Evolutionary conservation across 2,888 invertebrate species (phyloP), one percentile per base, ranked within the genome.

Genomic region (Girardia tigrina): DNA sequence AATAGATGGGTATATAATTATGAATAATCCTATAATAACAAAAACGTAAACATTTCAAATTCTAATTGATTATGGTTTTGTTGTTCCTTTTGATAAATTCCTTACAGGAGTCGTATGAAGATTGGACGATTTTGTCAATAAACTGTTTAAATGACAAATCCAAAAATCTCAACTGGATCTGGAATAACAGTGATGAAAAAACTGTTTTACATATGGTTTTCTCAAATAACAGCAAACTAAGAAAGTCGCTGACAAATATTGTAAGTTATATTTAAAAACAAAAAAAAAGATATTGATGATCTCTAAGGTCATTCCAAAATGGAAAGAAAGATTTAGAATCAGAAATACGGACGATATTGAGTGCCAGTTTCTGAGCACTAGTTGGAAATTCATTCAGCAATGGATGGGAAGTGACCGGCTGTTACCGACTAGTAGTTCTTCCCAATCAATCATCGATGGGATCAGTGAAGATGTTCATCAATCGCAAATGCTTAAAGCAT

Each of bases 381-480:
- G n/a, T 56, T 56, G 56, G 56, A 56, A 56, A 56, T 56, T 56
- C 56, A 56, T 56, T 56, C 56, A 56, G 23, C n/a, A 56, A 20
- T 56, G 56, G 56, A 56, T 56, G 56, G 23, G n/a, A 8, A 56
- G 23, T 56, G 23, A 56, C n/a, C 56, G 23, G 23, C 23, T 56
- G n/a, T 56, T 23, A 8, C 20, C 23, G n/a, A 12, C 56, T 6
- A 23, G 23, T 12, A 4, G 2, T 56, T 56, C 56, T 8, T 56
- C 56, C n/a, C 56, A 56, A 56, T 56, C 56, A 23, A 56, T 56
- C 23, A 56, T 56, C n/a, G 56, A 56, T 56, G 56, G 56, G 23
- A 56, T 56, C n/a, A 56, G 56, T n/a, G 56, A 56, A 56, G 56
- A 56, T 56, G n/a, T 56, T n/a, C 56, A 56, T n/a, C 56, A 56